phyloP scores from a whole-genome alignment of 1,140 invertebrate genomes.

The Macrobrachium nipponense region DNA sequence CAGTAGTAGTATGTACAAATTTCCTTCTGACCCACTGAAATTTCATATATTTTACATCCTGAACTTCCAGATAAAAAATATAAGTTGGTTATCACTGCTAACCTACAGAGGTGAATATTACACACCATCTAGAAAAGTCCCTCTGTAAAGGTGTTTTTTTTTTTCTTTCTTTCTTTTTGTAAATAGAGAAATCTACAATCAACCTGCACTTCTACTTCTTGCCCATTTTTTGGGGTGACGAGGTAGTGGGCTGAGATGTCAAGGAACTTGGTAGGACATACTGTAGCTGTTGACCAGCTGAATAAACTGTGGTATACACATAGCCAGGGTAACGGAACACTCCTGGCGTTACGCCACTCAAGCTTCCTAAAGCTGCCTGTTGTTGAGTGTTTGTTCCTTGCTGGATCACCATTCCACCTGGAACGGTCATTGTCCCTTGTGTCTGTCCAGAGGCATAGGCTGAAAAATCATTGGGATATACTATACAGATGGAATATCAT shows the following conservation, averaged over 20 bases:
- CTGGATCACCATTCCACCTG: constrained; percentile 22
- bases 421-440: constrained; percentile 4
- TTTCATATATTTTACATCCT: too few relatives aligned
- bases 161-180: too few relatives aligned
- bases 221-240: not conserved
- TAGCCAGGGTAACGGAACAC: constrained; percentile 34
- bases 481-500: not conserved
- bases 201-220: not conserved
- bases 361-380: constrained; percentile 4
- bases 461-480: constrained; percentile 9
- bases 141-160: too few relatives aligned
- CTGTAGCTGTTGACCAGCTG: constrained; percentile 16
- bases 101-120: too few relatives aligned
- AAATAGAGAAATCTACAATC: not conserved
- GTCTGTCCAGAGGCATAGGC: constrained; percentile 20
- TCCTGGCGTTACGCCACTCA: not conserved
- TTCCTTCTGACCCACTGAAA: too few relatives aligned
- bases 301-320: constrained; percentile 45
- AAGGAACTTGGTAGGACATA: constrained; percentile 36
- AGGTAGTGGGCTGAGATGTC: not conserved
- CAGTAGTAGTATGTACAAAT: too few relatives aligned
- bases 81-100: too few relatives aligned
- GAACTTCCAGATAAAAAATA: too few relatives aligned
- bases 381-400: not conserved
- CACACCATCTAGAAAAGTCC: too few relatives aligned